Conservation (phyloP, 2,888 invertebrate species). For the Drosophila quinaria region DNA sequence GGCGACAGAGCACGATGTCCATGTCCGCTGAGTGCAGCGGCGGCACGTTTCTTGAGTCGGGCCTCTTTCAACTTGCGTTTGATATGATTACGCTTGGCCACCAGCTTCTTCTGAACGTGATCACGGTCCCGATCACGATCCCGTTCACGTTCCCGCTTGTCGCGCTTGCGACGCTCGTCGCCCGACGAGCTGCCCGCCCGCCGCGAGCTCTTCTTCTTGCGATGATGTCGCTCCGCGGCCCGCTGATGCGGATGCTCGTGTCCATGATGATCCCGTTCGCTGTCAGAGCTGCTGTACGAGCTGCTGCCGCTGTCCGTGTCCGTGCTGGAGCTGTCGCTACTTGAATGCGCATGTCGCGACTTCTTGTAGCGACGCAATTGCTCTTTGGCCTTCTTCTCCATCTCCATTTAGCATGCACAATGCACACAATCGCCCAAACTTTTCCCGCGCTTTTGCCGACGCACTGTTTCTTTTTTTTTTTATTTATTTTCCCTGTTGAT, state of each 20-base stretch:
- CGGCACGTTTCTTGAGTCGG: conserved; percentile 83
- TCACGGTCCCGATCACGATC: conserved; percentile 65
- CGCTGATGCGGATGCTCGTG: conserved; percentile 63
- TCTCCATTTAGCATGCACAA: conserved; percentile 52
- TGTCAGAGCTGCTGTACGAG: conserved; percentile 84
- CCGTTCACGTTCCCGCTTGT: conserved; percentile 77
- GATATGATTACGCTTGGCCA: conserved; percentile 84
- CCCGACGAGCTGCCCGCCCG: conserved; percentile 87
- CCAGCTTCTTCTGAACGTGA: conserved; percentile 85
- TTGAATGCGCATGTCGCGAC: conserved; percentile 82
- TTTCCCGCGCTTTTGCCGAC: conserved; percentile 34
- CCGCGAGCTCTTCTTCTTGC: conserved; percentile 86
- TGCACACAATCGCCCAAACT: neutral
- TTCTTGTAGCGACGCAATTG: conserved; percentile 84
- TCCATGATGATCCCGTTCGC: conserved; percentile 66
- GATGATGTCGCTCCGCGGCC: conserved; percentile 80
- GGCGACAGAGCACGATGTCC: conserved; percentile 82
- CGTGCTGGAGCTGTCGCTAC: conserved; percentile 84
- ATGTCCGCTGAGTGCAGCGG: conserved; percentile 79
- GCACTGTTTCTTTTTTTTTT: neutral
- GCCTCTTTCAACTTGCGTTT: conserved; percentile 85
- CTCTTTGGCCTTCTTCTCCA: conserved; percentile 85
- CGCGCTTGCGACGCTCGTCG: conserved; percentile 84
- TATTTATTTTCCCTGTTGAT: conserved; percentile 9
- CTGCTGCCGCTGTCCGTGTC: conserved; percentile 84